Base-by-base conservation (phyloP, 2,113 vertebrate species). In the Chauna torquata region DNA sequence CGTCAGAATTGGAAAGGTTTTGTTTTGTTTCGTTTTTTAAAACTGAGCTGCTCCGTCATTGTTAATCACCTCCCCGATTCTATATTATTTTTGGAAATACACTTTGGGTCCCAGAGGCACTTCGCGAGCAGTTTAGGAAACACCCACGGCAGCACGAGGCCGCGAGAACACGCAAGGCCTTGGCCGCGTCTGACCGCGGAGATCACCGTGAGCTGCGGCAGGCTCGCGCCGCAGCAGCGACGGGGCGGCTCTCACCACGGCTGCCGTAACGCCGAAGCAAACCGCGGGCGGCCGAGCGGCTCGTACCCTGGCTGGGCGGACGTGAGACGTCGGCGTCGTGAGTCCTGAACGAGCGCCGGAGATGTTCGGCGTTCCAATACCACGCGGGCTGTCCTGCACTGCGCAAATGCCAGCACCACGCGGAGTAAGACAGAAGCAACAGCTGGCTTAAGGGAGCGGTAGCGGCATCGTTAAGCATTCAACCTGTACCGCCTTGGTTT, bases 391-490 rank as follows among this genome's bases (percentile, higher is more conserved):
- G 2, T 3, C 18, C 15, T 4, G 50, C 38, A 2, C 61, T 23
- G 23, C 20, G 28, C 62, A 45, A 19, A 32, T 1, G 65, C 75
- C 42, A 3, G 17, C 30, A 9, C 36, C 42, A 5, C 4, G 22
- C 9, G 7, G 47, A 72, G 9, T 3, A 58, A n/a, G 68, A 4
- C 11, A 5, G 32, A 6, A 34, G 42, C 52, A 34, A 1, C 44
- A 85, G 79, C 24, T 59, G 55, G 38, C 55, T 82, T 87, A 82
- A 24, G 49, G 54, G 42, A 50, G 71, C 47, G 59, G 71, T 38
- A 92, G 92, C 20, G 55, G 42, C 38, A 69, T 44, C 90, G 65
- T 50, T 36, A 94, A 86, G 47, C 74, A 57, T 77, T 95, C 86
- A 94, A 76, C 36, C 89, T 83, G 78, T 77, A 50, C 54, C 78